Evolutionary conservation across 1,140 invertebrate genomes (phyloP).

Genomic region (Drosophila nannoptera): DNA sequence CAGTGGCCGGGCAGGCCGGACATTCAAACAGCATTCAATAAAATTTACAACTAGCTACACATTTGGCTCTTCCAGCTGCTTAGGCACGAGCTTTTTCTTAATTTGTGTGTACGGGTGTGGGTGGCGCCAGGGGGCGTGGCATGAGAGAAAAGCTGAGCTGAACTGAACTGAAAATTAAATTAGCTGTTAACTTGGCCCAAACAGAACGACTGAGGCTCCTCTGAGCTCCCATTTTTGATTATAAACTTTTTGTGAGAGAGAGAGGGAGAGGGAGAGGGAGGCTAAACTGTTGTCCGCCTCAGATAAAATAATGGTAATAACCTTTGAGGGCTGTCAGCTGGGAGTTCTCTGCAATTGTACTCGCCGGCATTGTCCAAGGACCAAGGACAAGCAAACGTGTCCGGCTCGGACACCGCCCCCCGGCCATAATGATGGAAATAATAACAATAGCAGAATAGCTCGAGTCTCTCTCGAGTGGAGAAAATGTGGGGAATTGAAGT

Average conservation of each 20-base stretch:
- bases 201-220: background rate
- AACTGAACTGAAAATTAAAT: slow-evolving; percentile 53
- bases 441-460: slow-evolving; percentile 1
- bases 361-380: slow-evolving; percentile 3
- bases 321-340: background rate
- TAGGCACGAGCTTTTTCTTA: slow-evolving; percentile 27
- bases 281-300: slow-evolving; percentile 41
- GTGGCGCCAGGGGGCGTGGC: slow-evolving; percentile 20
- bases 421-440: background rate
- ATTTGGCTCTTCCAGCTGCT: slow-evolving; percentile 16
- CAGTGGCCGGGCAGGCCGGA: slow-evolving; percentile 15
- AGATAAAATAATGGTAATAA: slow-evolving; percentile 51
- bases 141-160: too few relatives aligned
- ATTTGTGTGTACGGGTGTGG: slow-evolving; percentile 38
- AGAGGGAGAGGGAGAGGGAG: slow-evolving; percentile 35
- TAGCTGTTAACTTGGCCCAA: slow-evolving; percentile 36
- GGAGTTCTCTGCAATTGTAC: slow-evolving; percentile 56
- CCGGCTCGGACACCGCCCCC: background rate
- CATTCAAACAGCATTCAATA: slow-evolving; percentile 45
- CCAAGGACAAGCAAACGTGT: slow-evolving; percentile 56
- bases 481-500: too few relatives aligned
- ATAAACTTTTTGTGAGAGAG: slow-evolving; percentile 54
- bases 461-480: too few relatives aligned
- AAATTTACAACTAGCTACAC: slow-evolving; percentile 57
- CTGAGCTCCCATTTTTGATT: slow-evolving; percentile 42